Evolutionary conservation across 1,140 invertebrate genomes (phyloP).

Genomic region (Drosophila sp.): DNA sequence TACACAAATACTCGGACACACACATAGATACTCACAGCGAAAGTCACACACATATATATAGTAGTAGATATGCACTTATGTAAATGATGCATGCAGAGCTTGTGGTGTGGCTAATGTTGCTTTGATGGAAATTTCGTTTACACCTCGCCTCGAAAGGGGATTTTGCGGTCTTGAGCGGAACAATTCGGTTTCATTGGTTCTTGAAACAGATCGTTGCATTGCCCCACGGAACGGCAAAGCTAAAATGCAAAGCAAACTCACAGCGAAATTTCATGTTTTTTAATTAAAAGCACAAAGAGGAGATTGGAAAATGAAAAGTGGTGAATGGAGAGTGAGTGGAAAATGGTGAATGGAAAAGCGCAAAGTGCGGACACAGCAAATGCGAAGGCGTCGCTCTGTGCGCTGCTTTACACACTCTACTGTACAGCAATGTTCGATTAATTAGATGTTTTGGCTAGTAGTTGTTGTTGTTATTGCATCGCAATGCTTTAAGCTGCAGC

Average conservation of each 20-base stretch:
- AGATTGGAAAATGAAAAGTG: constrained; percentile 14
- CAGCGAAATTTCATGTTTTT: constrained; percentile 31
- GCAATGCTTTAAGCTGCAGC: constrained; percentile 21
- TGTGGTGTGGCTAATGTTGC: constrained; percentile 58
- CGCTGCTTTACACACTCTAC: constrained; percentile 31
- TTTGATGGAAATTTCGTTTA: constrained; percentile 53
- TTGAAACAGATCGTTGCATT: constrained; percentile 10
- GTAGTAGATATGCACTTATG: constrained; percentile 3
- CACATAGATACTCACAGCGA: not conserved
- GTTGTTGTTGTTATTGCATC: not conserved
- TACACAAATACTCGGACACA: not conserved
- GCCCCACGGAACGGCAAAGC: constrained; percentile 1
- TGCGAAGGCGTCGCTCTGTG: constrained; percentile 34
- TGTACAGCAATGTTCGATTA: constrained; percentile 63
- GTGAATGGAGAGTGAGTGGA: not conserved
- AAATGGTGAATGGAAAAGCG: constrained; percentile 7
- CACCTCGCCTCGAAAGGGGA: constrained; percentile 47
- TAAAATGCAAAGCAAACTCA: constrained; percentile 29
- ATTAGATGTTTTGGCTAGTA: constrained; percentile 62
- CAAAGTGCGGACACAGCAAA: constrained; percentile 51
- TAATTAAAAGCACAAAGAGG: constrained; percentile 49
- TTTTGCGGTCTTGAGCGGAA: constrained; percentile 50
- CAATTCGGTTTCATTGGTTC: constrained; percentile 20
- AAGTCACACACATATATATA: constrained; percentile 2
- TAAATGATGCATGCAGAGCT: constrained; percentile 38